phyloP scores from a whole-genome alignment of 2,113 vertebrate genomes.

The Chiloscyllium plagiosum region DNA sequence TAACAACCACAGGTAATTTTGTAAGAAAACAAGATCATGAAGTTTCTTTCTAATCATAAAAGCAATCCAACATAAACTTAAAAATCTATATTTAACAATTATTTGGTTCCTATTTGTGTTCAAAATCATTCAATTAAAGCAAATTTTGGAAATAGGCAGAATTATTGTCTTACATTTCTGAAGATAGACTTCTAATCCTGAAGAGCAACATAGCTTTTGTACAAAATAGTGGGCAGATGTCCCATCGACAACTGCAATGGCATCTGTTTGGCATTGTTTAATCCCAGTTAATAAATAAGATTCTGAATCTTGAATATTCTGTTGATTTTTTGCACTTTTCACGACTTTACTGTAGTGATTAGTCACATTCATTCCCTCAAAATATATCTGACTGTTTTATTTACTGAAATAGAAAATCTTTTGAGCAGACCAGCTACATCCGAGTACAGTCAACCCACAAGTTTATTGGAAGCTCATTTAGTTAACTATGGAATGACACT shows the following conservation, averaged over 20 bases:
- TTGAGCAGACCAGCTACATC: not conserved
- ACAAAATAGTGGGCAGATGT: not conserved
- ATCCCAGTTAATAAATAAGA: not conserved
- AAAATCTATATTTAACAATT: not conserved
- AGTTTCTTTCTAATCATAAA: not conserved
- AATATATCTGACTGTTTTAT: not conserved
- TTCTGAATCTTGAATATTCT: not conserved
- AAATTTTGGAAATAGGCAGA: not conserved
- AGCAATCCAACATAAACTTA: not conserved
- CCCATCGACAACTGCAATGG: not conserved
- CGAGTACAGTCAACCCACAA: not conserved
- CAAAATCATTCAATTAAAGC: not conserved
- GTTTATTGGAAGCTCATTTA: not conserved
- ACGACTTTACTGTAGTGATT: not conserved
- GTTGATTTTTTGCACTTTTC: not conserved
- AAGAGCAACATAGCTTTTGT: not conserved
- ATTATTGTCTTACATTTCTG: not conserved
- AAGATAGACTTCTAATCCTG: not conserved
- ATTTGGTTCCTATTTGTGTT: not conserved
- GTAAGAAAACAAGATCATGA: not conserved
- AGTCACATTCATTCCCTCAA: not conserved
- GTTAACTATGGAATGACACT: not conserved
- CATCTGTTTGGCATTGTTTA: not conserved
- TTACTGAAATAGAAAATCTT: not conserved
- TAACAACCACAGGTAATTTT: not conserved